phyloP scores from a whole-genome alignment of 1,140 invertebrate species.

The Cydia strobilella region DNA sequence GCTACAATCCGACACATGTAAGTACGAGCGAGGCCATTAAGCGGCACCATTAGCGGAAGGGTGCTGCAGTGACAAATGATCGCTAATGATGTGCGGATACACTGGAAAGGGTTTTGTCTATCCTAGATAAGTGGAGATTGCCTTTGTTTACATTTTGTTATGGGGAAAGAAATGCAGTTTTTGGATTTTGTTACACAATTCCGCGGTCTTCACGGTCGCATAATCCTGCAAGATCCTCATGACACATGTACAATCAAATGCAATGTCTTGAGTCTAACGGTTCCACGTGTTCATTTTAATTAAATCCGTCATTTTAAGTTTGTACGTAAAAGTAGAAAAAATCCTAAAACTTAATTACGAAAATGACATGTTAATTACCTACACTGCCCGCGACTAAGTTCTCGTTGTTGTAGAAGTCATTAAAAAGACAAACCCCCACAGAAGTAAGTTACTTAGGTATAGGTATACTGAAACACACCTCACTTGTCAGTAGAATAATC shows the following conservation, averaged over 20 bases:
- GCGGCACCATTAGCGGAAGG: slow-evolving; percentile 28
- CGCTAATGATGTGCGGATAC: slow-evolving; percentile 32
- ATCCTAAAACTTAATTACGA: too few relatives aligned
- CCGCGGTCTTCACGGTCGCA: neutral
- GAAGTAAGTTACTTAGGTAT: too few relatives aligned
- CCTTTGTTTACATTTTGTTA: slow-evolving; percentile 26
- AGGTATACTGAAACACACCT: too few relatives aligned
- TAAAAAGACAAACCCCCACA: too few relatives aligned
- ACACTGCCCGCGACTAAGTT: too few relatives aligned
- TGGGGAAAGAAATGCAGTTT: neutral
- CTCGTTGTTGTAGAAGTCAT: too few relatives aligned
- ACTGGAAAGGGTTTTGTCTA: slow-evolving; percentile 26
- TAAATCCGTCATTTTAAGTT: neutral
- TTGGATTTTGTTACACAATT: neutral
- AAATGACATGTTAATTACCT: too few relatives aligned
- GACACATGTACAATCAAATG: too few relatives aligned
- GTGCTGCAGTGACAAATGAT: slow-evolving; percentile 31
- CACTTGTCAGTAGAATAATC: too few relatives aligned
- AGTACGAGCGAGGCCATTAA: slow-evolving; percentile 16
- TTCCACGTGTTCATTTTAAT: neutral
- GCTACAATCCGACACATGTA: slow-evolving; percentile 24
- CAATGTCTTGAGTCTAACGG: too few relatives aligned
- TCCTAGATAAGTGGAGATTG: slow-evolving; percentile 22
- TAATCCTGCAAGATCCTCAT: too few relatives aligned
- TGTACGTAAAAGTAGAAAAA: too few relatives aligned